These are phyloP conservation scores for Arctia plantaginis DNA, from an alignment of 2,888 invertebrate genomes.

Conservation along the genomic window DNA sequence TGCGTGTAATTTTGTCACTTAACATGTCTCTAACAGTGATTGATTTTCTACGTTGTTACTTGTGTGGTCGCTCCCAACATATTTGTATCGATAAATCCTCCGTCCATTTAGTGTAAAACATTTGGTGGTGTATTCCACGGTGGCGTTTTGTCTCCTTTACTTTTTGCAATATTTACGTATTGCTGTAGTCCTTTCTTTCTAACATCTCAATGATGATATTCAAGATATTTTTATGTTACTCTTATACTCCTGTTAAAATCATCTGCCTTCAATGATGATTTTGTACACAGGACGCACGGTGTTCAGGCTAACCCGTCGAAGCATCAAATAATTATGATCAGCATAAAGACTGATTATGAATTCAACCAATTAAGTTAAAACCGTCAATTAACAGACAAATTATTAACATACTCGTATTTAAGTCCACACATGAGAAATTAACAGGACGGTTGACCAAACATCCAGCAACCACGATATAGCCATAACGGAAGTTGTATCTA, in stretches of 20 bases:
- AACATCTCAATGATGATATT: neutral
- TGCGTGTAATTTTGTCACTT: neutral
- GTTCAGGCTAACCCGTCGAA: neutral
- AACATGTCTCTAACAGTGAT: neutral
- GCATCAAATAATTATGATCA: neutral
- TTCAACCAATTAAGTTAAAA: neutral
- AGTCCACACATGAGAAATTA: neutral
- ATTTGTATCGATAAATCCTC: neutral
- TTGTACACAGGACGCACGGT: neutral
- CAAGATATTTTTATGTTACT: neutral
- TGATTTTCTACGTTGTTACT: neutral
- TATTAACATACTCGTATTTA: neutral
- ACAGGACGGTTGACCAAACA: constrained; percentile 4
- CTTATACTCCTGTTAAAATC: too few relatives aligned
- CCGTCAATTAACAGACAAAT: constrained; percentile 1
- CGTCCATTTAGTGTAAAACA: too few relatives aligned
- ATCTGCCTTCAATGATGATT: neutral
- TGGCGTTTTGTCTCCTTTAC: neutral
- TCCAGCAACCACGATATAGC: constrained; percentile 10
- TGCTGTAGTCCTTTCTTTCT: neutral
- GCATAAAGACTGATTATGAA: neutral
- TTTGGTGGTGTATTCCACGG: neutral
- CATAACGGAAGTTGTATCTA: constrained; percentile 25
- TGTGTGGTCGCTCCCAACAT: neutral
- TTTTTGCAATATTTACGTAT: neutral